Conservation (phyloP, 1,140 invertebrate genomes). For the Pogonomyrmex barbatus region DNA sequence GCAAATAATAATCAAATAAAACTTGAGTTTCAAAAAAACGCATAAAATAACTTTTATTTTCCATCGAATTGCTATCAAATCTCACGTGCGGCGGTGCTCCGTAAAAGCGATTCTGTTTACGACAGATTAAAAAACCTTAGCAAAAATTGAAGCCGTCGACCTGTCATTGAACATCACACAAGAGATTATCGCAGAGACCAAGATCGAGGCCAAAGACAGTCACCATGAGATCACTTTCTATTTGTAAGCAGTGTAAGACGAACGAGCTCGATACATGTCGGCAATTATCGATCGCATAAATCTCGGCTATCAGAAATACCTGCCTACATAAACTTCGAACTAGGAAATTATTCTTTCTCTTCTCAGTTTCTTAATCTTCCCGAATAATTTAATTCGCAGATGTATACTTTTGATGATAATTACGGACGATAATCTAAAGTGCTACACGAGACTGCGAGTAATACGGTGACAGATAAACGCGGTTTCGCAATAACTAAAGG, state of each 20-base stretch:
- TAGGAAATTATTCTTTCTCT: constrained; percentile 6
- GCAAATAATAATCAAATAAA: not conserved
- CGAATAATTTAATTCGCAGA: constrained; percentile 21
- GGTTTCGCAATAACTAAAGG: constrained; percentile 40
- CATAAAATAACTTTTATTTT: not conserved
- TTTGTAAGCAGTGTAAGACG: constrained; percentile 17
- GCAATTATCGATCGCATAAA: constrained; percentile 68
- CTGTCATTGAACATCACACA: constrained; percentile 69
- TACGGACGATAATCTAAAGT: not conserved
- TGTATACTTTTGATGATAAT: constrained; percentile 3
- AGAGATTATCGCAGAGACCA: constrained; percentile 56
- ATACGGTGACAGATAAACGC: constrained; percentile 32
- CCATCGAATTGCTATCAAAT: constrained; percentile 2
- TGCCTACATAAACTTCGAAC: not conserved
- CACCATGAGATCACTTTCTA: constrained; percentile 75
- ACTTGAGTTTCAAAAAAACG: not conserved
- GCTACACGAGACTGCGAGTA: constrained; percentile 3
- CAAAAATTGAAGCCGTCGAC: constrained; percentile 47
- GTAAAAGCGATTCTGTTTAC: constrained; percentile 34
- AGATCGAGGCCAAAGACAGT: constrained; percentile 72
- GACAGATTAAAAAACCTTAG: constrained; percentile 56
- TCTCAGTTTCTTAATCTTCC: too few relatives aligned
- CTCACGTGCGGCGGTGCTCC: not conserved
- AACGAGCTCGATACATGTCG: constrained; percentile 54
- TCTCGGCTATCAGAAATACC: constrained; percentile 38